Percentiles rank a stretch among this genome's conserved stretches.
phyloP scores from a whole-genome alignment of 1,140 invertebrate species.

The Pogonus chalceus region DNA sequence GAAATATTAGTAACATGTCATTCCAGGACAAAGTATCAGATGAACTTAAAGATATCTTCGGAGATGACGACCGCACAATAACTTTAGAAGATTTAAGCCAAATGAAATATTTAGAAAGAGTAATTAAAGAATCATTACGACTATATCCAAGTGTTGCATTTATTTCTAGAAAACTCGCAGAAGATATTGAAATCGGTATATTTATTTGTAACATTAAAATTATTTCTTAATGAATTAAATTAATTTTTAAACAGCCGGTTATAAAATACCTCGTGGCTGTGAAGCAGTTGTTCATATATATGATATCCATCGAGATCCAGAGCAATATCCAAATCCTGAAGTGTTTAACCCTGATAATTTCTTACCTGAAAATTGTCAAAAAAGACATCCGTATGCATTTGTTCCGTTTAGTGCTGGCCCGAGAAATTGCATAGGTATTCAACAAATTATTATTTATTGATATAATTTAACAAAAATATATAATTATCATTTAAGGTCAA shows the following conservation, averaged over 20 bases:
- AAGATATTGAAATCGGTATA: slow-evolving; percentile 49
- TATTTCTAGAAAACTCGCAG: slow-evolving; percentile 47
- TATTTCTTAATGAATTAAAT: background rate
- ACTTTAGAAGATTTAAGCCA: slow-evolving; percentile 52
- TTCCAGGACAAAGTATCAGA: slow-evolving; percentile 39
- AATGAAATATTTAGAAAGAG: slow-evolving; percentile 63
- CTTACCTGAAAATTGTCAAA: slow-evolving; percentile 46
- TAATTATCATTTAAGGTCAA: slow-evolving; percentile 45
- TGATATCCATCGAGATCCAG: slow-evolving; percentile 55
- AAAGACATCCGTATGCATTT: slow-evolving; percentile 54
- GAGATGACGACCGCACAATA: slow-evolving; percentile 38
- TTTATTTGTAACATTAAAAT: background rate
- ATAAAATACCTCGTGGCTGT: slow-evolving; percentile 43
- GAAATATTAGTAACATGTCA: no score
- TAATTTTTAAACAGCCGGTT: slow-evolving; percentile 26
- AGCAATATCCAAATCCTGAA: slow-evolving; percentile 58
- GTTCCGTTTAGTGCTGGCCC: no score
- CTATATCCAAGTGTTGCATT: slow-evolving; percentile 64
- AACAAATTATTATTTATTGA: background rate
- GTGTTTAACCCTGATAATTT: slow-evolving; percentile 72
- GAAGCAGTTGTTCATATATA: slow-evolving; percentile 42
- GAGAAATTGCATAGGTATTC: slow-evolving; percentile 61
- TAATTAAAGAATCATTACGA: slow-evolving; percentile 57
- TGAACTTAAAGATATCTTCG: slow-evolving; percentile 55
- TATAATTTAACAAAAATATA: background rate